phyloP scores from a whole-genome alignment of 2,113 vertebrate genomes.

The Ageneiosus marmoratus region DNA sequence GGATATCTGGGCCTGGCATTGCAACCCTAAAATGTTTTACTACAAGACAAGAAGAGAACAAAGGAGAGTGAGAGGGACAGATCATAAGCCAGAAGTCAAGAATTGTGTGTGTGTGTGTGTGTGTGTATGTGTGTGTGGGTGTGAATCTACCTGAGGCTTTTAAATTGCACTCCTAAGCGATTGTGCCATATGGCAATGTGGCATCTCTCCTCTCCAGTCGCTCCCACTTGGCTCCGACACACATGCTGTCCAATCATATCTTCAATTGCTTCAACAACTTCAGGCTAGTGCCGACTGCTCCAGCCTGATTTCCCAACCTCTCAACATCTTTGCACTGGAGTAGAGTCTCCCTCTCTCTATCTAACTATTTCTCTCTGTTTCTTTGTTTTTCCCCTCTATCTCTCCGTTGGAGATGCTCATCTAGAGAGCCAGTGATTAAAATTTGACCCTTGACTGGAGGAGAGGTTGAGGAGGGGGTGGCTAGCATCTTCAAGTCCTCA shows the following conservation, averaged over 20 bases:
- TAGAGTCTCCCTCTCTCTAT: slow-evolving; percentile 43
- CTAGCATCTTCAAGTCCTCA: slow-evolving; percentile 44
- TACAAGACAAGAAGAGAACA: neutral
- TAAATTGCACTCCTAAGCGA: slow-evolving; percentile 19
- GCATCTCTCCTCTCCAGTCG: neutral
- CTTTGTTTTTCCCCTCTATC: neutral
- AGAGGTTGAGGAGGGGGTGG: slow-evolving; percentile 48
- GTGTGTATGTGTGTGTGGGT: neutral
- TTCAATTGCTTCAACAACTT: slow-evolving; percentile 56
- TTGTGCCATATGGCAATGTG: slow-evolving; percentile 19
- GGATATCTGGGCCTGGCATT: neutral
- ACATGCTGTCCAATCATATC: slow-evolving; percentile 57
- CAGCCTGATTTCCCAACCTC: slow-evolving; percentile 57
- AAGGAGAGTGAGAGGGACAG: neutral
- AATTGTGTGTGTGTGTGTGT: neutral
- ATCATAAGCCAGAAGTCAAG: neutral
- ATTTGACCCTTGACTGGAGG: slow-evolving; percentile 59
- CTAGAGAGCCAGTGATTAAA: slow-evolving; percentile 65
- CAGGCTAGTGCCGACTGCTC: slow-evolving; percentile 39
- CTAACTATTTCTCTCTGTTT: slow-evolving; percentile 26
- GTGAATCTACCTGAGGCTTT: slow-evolving; percentile 44
- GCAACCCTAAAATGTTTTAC: slow-evolving; percentile 21
- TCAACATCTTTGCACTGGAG: slow-evolving; percentile 51
- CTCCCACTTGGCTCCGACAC: slow-evolving; percentile 22
- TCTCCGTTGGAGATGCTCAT: slow-evolving; percentile 45